Conservation (phyloP, 2,797 vertebrate species). For the Craterocephalus amniculus region DNA sequence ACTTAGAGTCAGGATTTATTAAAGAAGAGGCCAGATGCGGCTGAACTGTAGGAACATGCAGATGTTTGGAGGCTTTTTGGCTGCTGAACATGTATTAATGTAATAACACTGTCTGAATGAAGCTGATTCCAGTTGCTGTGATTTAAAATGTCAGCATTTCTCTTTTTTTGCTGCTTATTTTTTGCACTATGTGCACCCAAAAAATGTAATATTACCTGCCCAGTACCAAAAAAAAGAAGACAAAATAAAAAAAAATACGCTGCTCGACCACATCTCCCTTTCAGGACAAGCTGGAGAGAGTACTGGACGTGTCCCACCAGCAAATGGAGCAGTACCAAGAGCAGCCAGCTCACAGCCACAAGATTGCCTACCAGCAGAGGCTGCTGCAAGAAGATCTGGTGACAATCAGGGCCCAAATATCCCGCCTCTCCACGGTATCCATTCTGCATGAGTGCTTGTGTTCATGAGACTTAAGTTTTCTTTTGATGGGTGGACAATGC, state of each 20-base stretch:
- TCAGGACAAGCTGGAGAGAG: slow-evolving; percentile 93
- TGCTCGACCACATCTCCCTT: not conserved
- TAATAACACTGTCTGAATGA: not conserved
- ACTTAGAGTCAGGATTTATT: not conserved
- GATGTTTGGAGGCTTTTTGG: slow-evolving; percentile 37
- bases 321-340: slow-evolving; percentile 95
- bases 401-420: slow-evolving; percentile 93
- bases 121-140: not conserved
- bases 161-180: too few species aligned
- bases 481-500: not conserved
- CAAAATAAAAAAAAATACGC: too few species aligned
- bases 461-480: not conserved
- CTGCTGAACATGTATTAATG: not conserved
- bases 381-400: slow-evolving; percentile 96
- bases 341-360: slow-evolving; percentile 89
- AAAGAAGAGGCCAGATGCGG: not conserved
- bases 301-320: slow-evolving; percentile 92
- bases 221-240: too few species aligned
- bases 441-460: not conserved
- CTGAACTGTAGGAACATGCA: slow-evolving; percentile 17
- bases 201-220: too few species aligned
- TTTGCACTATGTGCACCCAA: too few species aligned
- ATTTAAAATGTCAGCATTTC: not conserved
- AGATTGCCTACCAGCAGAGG: slow-evolving; percentile 93
- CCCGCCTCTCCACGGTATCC: slow-evolving; percentile 88